A percentile compares a stretch with the other conserved stretches of the same genome.
phyloP scores from a whole-genome alignment of 2,113 vertebrate species.

The Theristicus caerulescens region DNA sequence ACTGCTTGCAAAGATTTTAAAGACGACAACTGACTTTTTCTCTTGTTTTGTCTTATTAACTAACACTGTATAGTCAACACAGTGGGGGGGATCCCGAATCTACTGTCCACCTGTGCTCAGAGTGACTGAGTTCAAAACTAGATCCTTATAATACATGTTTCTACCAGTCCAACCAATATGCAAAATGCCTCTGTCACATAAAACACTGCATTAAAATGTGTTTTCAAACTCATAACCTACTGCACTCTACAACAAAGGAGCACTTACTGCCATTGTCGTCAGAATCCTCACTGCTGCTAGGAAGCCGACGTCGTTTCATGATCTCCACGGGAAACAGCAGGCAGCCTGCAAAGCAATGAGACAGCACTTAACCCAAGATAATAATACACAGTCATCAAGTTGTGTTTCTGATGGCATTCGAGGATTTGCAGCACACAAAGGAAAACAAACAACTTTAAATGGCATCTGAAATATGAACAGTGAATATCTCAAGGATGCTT shows the following conservation, averaged over 20 bases:
- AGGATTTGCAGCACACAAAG: conserved; percentile 51
- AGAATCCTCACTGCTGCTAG: conserved; percentile 96
- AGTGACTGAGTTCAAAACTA: not conserved
- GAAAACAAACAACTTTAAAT: conserved; percentile 60
- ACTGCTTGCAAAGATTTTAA: not conserved
- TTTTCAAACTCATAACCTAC: conserved; percentile 53
- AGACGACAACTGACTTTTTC: not conserved
- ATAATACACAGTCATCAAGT: conserved; percentile 56
- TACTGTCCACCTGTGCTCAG: not conserved
- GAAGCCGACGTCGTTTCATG: conserved; percentile 93
- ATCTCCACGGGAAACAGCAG: conserved; percentile 76
- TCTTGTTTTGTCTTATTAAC: not conserved
- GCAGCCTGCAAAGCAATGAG: conserved; percentile 77
- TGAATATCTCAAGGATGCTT: conserved; percentile 27
- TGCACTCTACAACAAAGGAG: conserved; percentile 67
- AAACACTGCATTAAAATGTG: conserved; percentile 14
- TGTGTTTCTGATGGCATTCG: conserved; percentile 55
- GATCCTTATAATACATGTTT: not conserved
- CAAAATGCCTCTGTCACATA: conserved; percentile 11
- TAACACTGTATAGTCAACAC: not conserved
- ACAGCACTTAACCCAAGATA: conserved; percentile 75
- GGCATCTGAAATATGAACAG: conserved; percentile 38
- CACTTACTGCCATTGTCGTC: conserved; percentile 96
- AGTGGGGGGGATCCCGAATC: not conserved
- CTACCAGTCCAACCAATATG: not conserved